A percentile compares a stretch with the other conserved stretches of the same genome.
Conservation (phyloP, 2,888 invertebrate species). For the Epinotia nisella region DNA sequence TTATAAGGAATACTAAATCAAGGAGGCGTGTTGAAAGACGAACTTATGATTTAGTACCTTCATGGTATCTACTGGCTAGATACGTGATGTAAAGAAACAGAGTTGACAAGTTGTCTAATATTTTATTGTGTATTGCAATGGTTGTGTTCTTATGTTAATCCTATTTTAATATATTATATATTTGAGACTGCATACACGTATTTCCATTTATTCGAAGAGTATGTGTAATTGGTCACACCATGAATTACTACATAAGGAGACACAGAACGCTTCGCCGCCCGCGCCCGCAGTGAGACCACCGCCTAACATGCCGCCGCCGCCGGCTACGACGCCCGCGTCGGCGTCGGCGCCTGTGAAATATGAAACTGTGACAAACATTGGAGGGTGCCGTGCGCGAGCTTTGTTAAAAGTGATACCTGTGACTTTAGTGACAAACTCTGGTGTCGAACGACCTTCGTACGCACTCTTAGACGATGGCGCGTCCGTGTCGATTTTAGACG, state of each 20-base stretch:
- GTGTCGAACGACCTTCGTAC: not conserved
- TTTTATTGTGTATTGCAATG: too few species aligned
- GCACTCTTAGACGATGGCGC: slow-evolving; percentile 18
- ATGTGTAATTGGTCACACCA: slow-evolving; percentile 19
- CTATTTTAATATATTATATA: too few species aligned
- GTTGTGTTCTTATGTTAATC: too few species aligned
- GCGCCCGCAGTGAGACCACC: not conserved
- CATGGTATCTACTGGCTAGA: too few species aligned
- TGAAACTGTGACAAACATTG: slow-evolving; percentile 16
- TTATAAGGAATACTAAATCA: too few species aligned
- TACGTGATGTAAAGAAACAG: too few species aligned
- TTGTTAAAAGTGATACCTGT: slow-evolving; percentile 16
- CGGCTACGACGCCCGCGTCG: not conserved
- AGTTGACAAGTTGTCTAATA: too few species aligned
- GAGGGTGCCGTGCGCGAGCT: not conserved
- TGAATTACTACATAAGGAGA: slow-evolving; percentile 2
- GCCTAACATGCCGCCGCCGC: not conserved
- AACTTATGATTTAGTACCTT: too few species aligned
- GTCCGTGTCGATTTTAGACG: slow-evolving; percentile 18
- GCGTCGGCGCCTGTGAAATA: not conserved
- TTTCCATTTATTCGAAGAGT: too few species aligned
- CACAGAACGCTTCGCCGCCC: not conserved
- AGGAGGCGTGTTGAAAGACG: too few species aligned
- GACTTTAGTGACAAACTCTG: not conserved
- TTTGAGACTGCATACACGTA: too few species aligned